Evolutionary conservation across 64 coral and sea anemone species (phyloP), one percentile per base, ranked within the genome.

Genomic region (Cladopsammia gracilis): DNA sequence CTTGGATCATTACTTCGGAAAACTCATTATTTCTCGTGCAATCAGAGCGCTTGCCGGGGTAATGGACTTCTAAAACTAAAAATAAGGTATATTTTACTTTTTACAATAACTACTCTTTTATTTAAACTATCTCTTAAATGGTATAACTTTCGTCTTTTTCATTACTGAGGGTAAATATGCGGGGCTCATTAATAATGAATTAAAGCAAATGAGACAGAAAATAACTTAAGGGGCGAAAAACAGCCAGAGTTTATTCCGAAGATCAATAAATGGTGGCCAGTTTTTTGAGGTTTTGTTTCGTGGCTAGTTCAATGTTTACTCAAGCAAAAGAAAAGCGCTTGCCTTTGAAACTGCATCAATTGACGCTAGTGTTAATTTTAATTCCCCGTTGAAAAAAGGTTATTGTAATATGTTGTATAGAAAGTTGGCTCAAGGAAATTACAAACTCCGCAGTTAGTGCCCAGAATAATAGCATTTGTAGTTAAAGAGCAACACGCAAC

Each of bases 11-110:
- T 89, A 83, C 92, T 66, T 88, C 89, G 58, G 25, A 76, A 90
- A 68, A 91, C 87, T 92, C 89, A 96, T 96, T 96, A 96, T 88
- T 82, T 62, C 44, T 25, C 64, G 70, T 62, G 79, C 89, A 96
- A 96, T 96, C 89, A 96, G 64, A 86, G 51, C 87, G 26, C 88
- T 90, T 75, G 75, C 76, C 64, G 46, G 89, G 74, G 75, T 92
- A 96, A 89, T 92, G 80, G 86, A 89, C 78, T 78, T 89, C 90
- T 93, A 70, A 86, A 84, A 71, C 80, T 88, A 77, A 86, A 82
- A 93, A 76, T 64, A 79, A 61, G 73, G 86, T 89, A 87, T 71
- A 53, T 93, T 90, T 79, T 58, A 77, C 60, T 58, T 52, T 68
- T 52, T 82, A 84, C 84, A 77, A 92, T 52, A 66, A 90, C 34